phyloP scores from a whole-genome alignment of 2,797 vertebrate species.

The Micrastur ruficollis region DNA sequence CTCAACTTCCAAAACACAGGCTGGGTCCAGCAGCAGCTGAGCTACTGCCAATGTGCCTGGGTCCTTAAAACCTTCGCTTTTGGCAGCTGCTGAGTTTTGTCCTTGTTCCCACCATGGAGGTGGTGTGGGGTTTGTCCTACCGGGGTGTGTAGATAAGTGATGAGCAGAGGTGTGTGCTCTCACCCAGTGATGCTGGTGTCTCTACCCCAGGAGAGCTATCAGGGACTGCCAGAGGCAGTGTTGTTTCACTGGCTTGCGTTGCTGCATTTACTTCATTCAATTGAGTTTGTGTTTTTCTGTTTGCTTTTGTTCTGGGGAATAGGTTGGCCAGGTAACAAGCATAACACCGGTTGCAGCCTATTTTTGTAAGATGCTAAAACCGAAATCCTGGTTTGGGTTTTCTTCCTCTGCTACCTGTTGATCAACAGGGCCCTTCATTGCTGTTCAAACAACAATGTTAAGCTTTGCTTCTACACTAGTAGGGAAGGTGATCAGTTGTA shows the following conservation, averaged over 20 bases:
- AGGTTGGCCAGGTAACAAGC: not conserved
- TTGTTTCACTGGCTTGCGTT: not conserved
- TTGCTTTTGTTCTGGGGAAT: not conserved
- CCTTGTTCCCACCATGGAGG: accelerated
- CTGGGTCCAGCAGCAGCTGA: not conserved
- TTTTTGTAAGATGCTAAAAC: not conserved
- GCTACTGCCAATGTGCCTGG: not conserved
- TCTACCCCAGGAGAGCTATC: not conserved
- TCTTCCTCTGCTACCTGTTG: not conserved
- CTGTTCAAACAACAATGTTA: not conserved
- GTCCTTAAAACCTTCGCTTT: not conserved
- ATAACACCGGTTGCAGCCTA: not conserved
- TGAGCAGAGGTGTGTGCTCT: not conserved
- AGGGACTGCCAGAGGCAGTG: not conserved
- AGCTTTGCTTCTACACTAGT: not conserved
- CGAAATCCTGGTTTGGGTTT: not conserved
- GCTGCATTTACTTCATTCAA: not conserved
- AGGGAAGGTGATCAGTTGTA: not conserved
- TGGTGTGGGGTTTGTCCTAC: not conserved
- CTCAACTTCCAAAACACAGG: not conserved
- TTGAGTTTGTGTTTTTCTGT: not conserved
- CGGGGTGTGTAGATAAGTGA: not conserved
- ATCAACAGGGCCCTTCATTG: not conserved
- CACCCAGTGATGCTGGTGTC: not conserved
- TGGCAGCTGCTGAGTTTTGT: not conserved